Percentiles rank a stretch among this genome's conserved stretches.
These are phyloP conservation scores for Neotragus moschatus DNA, from an alignment of 2,113 vertebrate genomes.

Conservation along the genomic window DNA sequence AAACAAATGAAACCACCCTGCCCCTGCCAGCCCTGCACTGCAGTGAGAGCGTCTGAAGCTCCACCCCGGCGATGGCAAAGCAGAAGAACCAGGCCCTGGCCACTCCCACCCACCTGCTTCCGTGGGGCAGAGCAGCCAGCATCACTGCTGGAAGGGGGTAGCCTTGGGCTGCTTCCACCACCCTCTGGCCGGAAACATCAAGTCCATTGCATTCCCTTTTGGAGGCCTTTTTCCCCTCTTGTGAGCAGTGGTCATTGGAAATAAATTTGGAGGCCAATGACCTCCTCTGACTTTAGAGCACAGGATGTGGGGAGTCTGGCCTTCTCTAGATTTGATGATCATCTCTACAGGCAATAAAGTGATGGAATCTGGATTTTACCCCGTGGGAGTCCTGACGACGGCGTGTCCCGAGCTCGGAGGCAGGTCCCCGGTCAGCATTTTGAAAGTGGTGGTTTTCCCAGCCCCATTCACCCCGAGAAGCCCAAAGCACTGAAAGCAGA, in stretches of 20 bases:
- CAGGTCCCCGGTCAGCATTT: constrained; percentile 90
- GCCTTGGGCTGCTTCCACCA: too few species aligned
- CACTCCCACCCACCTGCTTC: too few species aligned
- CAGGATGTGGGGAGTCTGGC: not conserved
- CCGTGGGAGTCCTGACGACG: constrained; percentile 69
- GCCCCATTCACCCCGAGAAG: constrained; percentile 93
- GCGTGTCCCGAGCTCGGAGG: constrained; percentile 73
- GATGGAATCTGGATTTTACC: constrained; percentile 69
- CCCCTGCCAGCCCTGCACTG: not conserved
- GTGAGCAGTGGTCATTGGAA: not conserved
- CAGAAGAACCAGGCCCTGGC: not conserved
- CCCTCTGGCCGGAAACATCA: not conserved
- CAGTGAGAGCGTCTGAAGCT: fast-evolving
- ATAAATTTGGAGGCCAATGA: constrained; percentile 29
- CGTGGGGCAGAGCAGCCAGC: fast-evolving
- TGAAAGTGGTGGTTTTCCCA: constrained; percentile 93
- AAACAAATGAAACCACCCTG: not conserved
- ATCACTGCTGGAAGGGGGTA: fast-evolving
- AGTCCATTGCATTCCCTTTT: not conserved
- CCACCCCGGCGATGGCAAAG: fast-evolving
- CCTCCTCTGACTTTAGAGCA: not conserved
- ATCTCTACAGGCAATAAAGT: not conserved
- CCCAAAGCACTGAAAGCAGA: constrained; percentile 87
- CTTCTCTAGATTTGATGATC: not conserved
- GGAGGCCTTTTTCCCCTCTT: not conserved